Base-by-base conservation (phyloP, 2,113 vertebrate genomes). In the Nipponia nippon region DNA sequence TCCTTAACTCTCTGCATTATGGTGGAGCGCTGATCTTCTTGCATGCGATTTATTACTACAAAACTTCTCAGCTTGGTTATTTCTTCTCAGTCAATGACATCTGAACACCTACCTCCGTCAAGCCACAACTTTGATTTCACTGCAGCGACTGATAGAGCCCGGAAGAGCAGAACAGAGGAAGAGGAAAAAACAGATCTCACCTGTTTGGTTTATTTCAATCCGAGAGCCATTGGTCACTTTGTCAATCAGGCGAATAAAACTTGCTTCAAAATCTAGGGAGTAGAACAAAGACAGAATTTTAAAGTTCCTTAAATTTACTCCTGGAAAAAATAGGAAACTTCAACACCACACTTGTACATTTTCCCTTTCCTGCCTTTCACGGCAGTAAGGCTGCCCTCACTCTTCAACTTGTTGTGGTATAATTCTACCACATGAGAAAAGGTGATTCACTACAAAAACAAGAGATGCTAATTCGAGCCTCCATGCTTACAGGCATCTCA, bases 151-250 rank as follows among this genome's bases (percentile, higher is more conserved):
- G 21, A 67, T 9, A 90, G 10, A 72, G 26, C 13, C 49, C 10
- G 10, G 30, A 89, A 86, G 20, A 86, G 9, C 30, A 72, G 21
- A 87, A 69, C 3, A 95, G 38, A n/a, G 5, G 16, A 90, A 83
- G 29, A 59, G 73, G 30, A 96, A 29, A 46, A 81, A 93, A 2
- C 8, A 71, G 16, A 58, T 76, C 97, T 98, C 93, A 99, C 99
- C 99, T 96, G 99, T 99, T 97, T 99, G 99, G 85, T 99, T 99
- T 94, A 99, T 99, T 97, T 99, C 99, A 95, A 99, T 99, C 81
- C 98, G 98, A 97, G 99, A 99, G 82, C 99, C 99, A 84, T 99
- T 99, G 50, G 99, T 99, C 95, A 99, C 98, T 98, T 99, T 99
- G 96, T 99, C 99, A 83, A 99, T 97, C 10, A 99, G 97, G 50